A percentile compares a stretch with the other conserved stretches of the same genome.
These are phyloP conservation scores for Corythornis cristatus DNA, from an alignment of 2,113 vertebrate species.

Conservation along the genomic window DNA sequence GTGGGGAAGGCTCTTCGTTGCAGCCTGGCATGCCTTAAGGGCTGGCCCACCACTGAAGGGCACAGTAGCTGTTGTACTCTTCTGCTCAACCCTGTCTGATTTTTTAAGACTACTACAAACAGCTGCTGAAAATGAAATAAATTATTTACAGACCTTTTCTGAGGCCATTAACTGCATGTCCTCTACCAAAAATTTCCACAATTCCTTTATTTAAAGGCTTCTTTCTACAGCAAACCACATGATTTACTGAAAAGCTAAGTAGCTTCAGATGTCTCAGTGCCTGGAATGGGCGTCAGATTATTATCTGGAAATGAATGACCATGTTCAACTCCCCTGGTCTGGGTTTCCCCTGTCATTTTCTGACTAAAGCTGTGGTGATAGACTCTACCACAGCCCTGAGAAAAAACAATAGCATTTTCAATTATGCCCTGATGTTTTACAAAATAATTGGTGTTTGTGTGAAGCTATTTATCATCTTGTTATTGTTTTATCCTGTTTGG, in stretches of 20 bases:
- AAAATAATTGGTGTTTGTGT: not conserved
- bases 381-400: not conserved
- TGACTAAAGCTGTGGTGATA: not conserved
- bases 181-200: not conserved
- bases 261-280: conserved; percentile 45
- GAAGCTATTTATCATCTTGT: conserved; percentile 12
- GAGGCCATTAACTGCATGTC: not conserved
- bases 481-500: not conserved
- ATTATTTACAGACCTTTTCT: not conserved
- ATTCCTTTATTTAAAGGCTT: not conserved
- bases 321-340: not conserved
- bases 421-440: not conserved
- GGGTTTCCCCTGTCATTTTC: not conserved
- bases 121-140: conserved; percentile 42
- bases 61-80: not conserved
- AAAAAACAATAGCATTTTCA: not conserved
- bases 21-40: not conserved
- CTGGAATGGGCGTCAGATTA: not conserved
- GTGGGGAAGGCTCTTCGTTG: not conserved
- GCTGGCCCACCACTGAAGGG: conserved; percentile 6
- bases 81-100: not conserved
- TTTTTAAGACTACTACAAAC: not conserved
- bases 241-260: conserved; percentile 11
- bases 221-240: not conserved
- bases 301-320: conserved; percentile 15